These are phyloP conservation scores for Frieseomelitta varia DNA, from an alignment of 1,140 invertebrate genomes.

Conservation along the genomic window DNA sequence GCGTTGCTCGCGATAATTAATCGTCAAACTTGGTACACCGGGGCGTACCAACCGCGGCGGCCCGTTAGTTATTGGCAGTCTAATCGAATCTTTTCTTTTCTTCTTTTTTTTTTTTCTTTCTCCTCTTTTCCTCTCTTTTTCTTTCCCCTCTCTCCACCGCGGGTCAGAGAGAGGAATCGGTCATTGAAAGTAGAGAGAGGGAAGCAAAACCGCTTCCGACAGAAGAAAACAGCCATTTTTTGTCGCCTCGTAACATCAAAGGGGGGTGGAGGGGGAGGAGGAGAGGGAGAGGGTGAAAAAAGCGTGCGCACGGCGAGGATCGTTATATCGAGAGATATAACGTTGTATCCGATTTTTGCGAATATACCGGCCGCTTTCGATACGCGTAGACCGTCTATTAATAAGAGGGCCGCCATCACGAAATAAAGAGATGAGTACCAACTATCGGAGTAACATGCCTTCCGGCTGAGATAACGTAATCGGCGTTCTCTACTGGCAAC, in stretches of 20 bases:
- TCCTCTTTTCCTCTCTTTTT: too few species aligned
- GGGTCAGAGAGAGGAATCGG: constrained; percentile 47
- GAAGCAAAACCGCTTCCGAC: not conserved
- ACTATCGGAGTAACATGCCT: constrained; percentile 44
- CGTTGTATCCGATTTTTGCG: constrained; percentile 1
- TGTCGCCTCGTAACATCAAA: constrained; percentile 60
- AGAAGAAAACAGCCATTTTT: constrained; percentile 51
- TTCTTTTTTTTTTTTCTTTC: too few species aligned
- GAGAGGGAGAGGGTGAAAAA: not conserved
- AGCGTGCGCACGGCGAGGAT: constrained; percentile 18
- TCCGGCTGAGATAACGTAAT: constrained; percentile 48
- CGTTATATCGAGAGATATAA: not conserved
- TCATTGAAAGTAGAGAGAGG: constrained; percentile 34
- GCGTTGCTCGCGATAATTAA: constrained; percentile 79
- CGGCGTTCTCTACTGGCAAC: constrained; percentile 7
- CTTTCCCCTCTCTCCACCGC: too few species aligned
- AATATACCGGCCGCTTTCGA: not conserved
- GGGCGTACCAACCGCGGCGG: not conserved
- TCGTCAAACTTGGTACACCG: constrained; percentile 67
- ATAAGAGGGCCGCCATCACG: constrained; percentile 9
- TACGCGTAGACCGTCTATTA: not conserved
- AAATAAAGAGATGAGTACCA: constrained; percentile 34
- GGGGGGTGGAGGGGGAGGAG: not conserved
- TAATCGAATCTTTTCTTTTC: constrained; percentile 58
- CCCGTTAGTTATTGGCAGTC: constrained; percentile 65